Base-by-base conservation (phyloP, 2,113 vertebrate genomes). In the Baryphthengus martii region DNA sequence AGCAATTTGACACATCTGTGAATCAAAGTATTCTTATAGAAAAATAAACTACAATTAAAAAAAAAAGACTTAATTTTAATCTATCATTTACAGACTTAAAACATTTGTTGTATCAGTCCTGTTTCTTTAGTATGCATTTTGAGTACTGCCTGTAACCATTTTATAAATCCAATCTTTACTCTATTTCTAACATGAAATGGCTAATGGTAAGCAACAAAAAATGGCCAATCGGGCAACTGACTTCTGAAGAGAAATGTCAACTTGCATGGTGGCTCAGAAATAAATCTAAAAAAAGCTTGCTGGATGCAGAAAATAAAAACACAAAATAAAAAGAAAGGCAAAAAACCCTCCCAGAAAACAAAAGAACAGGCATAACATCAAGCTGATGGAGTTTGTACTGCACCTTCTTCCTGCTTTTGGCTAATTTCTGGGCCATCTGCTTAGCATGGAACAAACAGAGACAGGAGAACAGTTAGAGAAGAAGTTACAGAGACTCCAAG, bases 391-490 rank as follows among this genome's bases (percentile, higher is more conserved):
- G 95, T 96, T 98, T 97, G 98, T 99, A 99, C 98, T 99, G 99
- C 99, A 99, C 99, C 99, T 99, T 99, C 98, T 99, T 99, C 97
- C 98, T 99, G 99, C 98, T 99, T 98, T 99, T 99, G 98, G 99
- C 98, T 98, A 99, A 98, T 99, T 99, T 99, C 99, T 99, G 99
- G 98, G 99, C 99, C 98, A 98, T 99, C 99, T 99, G 99, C 98
- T 98, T 98, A 94, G 98, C 98, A 99, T 99, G 98, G 97, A 99
- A 99, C 93, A 99, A 98, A 99, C 98, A 99, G 96, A 99, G 95
- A 99, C 95, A 99, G 98, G 98, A 99, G 98, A 98, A 99, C 71
- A 91, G 98, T 99, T 99, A 99, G 98, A 98, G 92, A 95, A 98
- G 96, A 85, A 96, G 53, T 92, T 93, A 91, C 88, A 97, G 97